Evolutionary conservation across 2,797 vertebrate genomes (phyloP), one percentile per base, ranked within the genome.

Genomic region (Brotula barbata): DNA sequence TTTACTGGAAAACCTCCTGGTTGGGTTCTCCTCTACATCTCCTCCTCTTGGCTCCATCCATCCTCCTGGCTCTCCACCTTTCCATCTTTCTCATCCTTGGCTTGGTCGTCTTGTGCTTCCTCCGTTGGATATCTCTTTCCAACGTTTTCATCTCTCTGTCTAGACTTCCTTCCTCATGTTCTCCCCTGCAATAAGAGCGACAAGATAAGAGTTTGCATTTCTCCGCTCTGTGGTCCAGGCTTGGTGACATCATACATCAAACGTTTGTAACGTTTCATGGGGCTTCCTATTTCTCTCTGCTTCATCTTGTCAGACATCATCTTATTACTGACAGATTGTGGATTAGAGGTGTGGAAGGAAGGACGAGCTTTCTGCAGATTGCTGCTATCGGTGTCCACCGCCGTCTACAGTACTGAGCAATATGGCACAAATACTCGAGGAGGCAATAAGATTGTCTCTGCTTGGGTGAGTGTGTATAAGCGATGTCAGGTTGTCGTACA

Each of bases 141-240:
- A 8, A 28, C 39, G 5, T 19, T 9, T 39, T 20, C 48, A 23
- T 63, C 49, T 20, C 39, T 9, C 23, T 12, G 7, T 19, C 14
- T 2, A 11, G 16, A 42, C 42, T 17, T 34, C 21, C 50, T 39
- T 1, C n/a, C 31, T 28, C 19, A 14, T 36, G 34, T 21, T 40
- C 22, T 14, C 22, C 55, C n/a, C 41, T 33, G 63, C 77, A 71
- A 74, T 75, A 78, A 84, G 76, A 85, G 58, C 82, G 82, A 87
- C 85, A 85, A 84, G 84, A 85, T 83, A 85, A 87, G 79, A 88
- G 81, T 85, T 84, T 85, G 80, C 71, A 85, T 89, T 84, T 83
- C 75, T 69, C 58, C 10, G 55, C 69, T 75, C 73, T 46, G 75
- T 70, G 58, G 77, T 82, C 77, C 56, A 22, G 62, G 66, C 73